A percentile compares a stretch with the other conserved stretches of the same genome.
These are phyloP conservation scores for Acanthopagrus latus DNA, from an alignment of 2,797 vertebrate genomes.

Conservation along the genomic window DNA sequence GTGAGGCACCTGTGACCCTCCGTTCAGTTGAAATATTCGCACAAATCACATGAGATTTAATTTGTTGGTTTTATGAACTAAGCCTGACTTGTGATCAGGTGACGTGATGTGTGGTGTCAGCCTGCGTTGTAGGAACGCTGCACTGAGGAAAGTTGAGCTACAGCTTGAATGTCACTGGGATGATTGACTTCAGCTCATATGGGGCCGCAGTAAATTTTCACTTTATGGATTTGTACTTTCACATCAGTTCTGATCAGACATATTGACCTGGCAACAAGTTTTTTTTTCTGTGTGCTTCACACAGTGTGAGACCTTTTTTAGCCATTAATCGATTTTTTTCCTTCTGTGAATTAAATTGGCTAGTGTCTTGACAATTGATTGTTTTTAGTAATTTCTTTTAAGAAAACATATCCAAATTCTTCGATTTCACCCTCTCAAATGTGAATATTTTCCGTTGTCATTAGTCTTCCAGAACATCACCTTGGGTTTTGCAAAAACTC, in stretches of 20 bases:
- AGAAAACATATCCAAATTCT: too few species aligned
- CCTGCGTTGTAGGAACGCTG: slow-evolving; percentile 13
- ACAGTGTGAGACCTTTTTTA: too few species aligned
- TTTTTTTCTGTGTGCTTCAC: background rate
- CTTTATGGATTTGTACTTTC: slow-evolving; percentile 58
- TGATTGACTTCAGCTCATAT: slow-evolving; percentile 21
- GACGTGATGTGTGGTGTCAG: background rate
- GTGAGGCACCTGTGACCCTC: background rate
- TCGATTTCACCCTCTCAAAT: too few species aligned
- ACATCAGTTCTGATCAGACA: slow-evolving; percentile 28
- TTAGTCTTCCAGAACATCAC: too few species aligned
- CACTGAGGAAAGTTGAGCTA: slow-evolving; percentile 47
- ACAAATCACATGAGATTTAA: background rate
- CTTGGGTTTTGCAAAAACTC: too few species aligned
- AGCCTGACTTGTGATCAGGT: slow-evolving; percentile 8
- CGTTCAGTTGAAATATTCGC: background rate
- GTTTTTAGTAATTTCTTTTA: too few species aligned
- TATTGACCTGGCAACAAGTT: background rate
- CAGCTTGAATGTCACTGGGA: slow-evolving; percentile 43
- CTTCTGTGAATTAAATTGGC: too few species aligned
- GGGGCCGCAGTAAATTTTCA: slow-evolving; percentile 39
- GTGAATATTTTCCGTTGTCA: too few species aligned
- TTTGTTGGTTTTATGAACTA: slow-evolving; percentile 15
- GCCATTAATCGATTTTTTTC: too few species aligned
- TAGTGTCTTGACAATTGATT: too few species aligned